These are phyloP conservation scores for Graptemys geographica DNA, from an alignment of 2,797 vertebrate genomes.

Conservation along the genomic window DNA sequence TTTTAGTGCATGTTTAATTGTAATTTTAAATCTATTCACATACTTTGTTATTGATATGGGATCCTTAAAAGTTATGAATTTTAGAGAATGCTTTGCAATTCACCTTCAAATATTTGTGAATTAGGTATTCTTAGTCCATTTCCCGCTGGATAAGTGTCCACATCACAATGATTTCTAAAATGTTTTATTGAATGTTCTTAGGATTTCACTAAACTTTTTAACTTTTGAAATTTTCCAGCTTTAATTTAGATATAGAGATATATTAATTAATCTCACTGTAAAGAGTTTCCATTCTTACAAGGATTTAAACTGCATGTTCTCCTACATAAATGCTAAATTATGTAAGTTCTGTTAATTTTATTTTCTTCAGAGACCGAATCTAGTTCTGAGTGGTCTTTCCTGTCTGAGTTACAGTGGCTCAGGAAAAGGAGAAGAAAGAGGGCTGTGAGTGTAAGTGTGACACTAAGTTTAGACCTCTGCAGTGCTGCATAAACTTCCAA, in stretches of 20 bases:
- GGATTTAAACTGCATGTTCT: neutral
- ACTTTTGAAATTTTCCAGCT: neutral
- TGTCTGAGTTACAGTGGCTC: conserved; percentile 91
- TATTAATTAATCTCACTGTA: neutral
- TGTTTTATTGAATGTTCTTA: neutral
- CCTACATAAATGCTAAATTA: neutral
- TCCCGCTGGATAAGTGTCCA: conserved; percentile 1
- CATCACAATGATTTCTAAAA: conserved; percentile 1
- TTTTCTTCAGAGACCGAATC: conserved; percentile 82
- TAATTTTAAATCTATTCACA: neutral
- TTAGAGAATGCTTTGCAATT: neutral
- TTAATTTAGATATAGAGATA: neutral
- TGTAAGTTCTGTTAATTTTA: conserved; percentile 33
- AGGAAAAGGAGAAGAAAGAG: conserved; percentile 91
- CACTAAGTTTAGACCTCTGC: neutral
- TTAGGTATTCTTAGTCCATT: neutral
- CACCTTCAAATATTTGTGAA: conserved; percentile 1
- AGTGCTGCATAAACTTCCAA: neutral
- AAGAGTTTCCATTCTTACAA: neutral
- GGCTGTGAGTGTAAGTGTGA: conserved; percentile 86
- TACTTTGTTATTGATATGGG: neutral
- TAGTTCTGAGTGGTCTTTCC: conserved; percentile 83
- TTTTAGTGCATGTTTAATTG: neutral
- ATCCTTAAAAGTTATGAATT: neutral
- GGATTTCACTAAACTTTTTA: neutral